phyloP scores from a whole-genome alignment of 2,888 invertebrate species.

The Drosophila picticornis region DNA sequence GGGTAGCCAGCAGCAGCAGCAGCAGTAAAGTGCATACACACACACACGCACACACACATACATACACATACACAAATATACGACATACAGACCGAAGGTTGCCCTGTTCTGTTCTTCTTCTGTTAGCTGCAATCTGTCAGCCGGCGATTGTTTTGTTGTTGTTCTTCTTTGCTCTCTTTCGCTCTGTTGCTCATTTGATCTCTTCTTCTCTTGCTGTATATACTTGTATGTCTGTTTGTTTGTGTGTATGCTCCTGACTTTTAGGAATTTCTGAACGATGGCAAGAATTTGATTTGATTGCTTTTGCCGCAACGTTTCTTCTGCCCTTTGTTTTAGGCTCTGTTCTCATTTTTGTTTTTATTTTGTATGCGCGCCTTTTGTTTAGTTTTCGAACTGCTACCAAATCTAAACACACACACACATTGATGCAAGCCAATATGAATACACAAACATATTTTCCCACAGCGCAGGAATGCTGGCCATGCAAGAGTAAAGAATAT shows the following conservation, averaged over 20 bases:
- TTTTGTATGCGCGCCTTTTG: slow-evolving; percentile 72
- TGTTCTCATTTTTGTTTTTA: slow-evolving; percentile 69
- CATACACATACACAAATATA: slow-evolving; percentile 6
- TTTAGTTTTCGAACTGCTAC: slow-evolving; percentile 63
- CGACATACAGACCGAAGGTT: slow-evolving; percentile 50
- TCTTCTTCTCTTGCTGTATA: background rate
- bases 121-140: slow-evolving; percentile 72
- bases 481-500: slow-evolving; percentile 46
- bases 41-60: background rate
- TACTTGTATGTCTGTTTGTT: slow-evolving; percentile 8
- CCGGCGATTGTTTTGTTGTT: slow-evolving; percentile 61
- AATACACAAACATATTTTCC: slow-evolving; percentile 44
- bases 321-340: slow-evolving; percentile 67
- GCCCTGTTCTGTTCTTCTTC: slow-evolving; percentile 35
- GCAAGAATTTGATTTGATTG: slow-evolving; percentile 78
- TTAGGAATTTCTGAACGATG: slow-evolving; percentile 80
- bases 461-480: slow-evolving; percentile 59
- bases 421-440: slow-evolving; percentile 5
- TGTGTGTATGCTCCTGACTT: slow-evolving; percentile 61
- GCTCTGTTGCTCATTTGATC: slow-evolving; percentile 27
- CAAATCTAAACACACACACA: slow-evolving; percentile 40
- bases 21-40: slow-evolving; percentile 41
- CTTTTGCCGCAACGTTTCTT: slow-evolving; percentile 65
- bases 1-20: slow-evolving; percentile 58
- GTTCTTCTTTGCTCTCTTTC: slow-evolving; percentile 34